Percentiles rank a stretch among this genome's conserved stretches.
Conservation (phyloP, 2,888 invertebrate species). For the Ceraclea dissimilis region DNA sequence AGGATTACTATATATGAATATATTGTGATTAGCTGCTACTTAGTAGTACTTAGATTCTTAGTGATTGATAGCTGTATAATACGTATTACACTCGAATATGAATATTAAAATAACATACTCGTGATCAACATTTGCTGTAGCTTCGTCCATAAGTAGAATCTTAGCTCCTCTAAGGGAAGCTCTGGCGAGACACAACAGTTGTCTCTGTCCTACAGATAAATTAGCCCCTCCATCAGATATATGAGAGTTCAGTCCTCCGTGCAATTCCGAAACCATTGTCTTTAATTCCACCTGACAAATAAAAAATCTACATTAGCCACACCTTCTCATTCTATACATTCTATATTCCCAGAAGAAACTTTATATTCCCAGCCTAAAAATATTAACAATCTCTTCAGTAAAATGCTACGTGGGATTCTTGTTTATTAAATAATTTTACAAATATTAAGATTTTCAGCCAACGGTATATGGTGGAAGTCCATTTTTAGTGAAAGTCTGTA, state of each 20-base stretch:
- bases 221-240: constrained; percentile 62
- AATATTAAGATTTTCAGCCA: too few species aligned
- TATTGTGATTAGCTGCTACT: neutral
- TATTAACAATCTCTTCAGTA: too few species aligned
- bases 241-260: constrained; percentile 49
- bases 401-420: too few species aligned
- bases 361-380: too few species aligned
- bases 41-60: too few species aligned
- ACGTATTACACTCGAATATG: too few species aligned
- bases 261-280: constrained; percentile 45
- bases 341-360: neutral
- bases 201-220: constrained; percentile 63
- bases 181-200: constrained; percentile 63
- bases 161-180: constrained; percentile 63
- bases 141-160: constrained; percentile 69
- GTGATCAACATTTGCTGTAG: constrained; percentile 84
- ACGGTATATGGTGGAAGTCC: neutral
- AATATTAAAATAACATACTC: constrained; percentile 46
- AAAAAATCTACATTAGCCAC: too few species aligned
- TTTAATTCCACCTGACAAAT: constrained; percentile 56
- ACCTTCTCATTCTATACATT: too few species aligned
- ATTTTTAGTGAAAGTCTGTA: too few species aligned
- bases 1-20: too few species aligned
- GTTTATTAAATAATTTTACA: too few species aligned
- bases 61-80: neutral